Evolutionary conservation across 2,113 vertebrate genomes (phyloP), one percentile per base, ranked within the genome.

Genomic region (Aptenodytes patagonicus): DNA sequence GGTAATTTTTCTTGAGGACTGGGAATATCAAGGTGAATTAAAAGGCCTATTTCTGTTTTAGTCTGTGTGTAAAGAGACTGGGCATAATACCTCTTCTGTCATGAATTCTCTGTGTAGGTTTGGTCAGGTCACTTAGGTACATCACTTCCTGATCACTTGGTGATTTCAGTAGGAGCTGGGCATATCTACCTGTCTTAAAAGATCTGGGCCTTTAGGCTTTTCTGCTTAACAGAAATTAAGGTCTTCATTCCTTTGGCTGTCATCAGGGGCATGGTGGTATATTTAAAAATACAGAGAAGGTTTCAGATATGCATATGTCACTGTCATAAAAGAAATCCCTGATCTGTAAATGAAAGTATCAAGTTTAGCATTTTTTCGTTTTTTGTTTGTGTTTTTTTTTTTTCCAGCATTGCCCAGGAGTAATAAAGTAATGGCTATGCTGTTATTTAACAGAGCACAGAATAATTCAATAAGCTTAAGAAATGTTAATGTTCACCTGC

Each of bases 131-230:
- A 32, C 46, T 58, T 47, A 65, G 20, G 25, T 14, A 38, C 3
- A 6, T 73, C 55, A 9, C 16, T 47, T 75, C 1, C 25, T 46
- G 61, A 51, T 72, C 38, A 47, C 0, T 0, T 17, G 34, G 6
- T 51, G 16, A 12, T 71, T 93, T 89, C 44, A 47, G 15, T 11
- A 29, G 22, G 19, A 55, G 21, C 7, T 80, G 22, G 9, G 4
- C 10, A 22, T 72, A 69, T 29, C 49, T 47, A 17, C 10, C 2
- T 58, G 52, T 60, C 46, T 46, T 51, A 69, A 64, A 89, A 22
- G 17, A 58, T 72, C 25, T 68, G 22, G 13, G 5, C 2, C 6
- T 79, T 82, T 51, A 75, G 38, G 17, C 5, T 71, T 79, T 83
- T 31, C 5, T 62, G 9, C 5, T 6, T 71, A 6, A 1, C n/a